Percentiles rank a stretch among this genome's conserved stretches.
phyloP scores from a whole-genome alignment of 2,797 vertebrate species.

The Pristis pectinata region DNA sequence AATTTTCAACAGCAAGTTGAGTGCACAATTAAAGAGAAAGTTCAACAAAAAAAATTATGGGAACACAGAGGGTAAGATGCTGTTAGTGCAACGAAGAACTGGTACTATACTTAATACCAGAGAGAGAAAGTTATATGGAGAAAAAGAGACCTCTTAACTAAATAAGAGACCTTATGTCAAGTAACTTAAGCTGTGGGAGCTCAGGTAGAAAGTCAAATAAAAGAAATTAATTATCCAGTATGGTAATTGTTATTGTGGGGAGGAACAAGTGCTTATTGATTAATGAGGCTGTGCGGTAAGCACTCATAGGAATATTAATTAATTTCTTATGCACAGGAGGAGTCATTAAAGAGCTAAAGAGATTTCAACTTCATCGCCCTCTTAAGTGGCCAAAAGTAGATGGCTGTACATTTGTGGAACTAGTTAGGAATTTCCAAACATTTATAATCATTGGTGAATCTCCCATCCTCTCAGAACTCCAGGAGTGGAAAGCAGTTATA shows the following conservation, averaged over 20 bases:
- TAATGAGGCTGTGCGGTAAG: conserved; percentile 72
- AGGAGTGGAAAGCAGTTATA: conserved; percentile 39
- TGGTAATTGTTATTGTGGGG: conserved; percentile 59
- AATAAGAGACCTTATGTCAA: conserved; percentile 61
- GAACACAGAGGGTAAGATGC: background rate
- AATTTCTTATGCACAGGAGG: conserved; percentile 62
- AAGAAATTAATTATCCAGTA: conserved; percentile 70
- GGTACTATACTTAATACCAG: background rate
- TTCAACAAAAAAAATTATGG: background rate
- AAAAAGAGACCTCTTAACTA: conserved; percentile 38
- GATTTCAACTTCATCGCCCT: conserved; percentile 67
- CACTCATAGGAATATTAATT: conserved; percentile 76
- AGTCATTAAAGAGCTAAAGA: conserved; percentile 77
- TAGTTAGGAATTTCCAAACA: conserved; percentile 43
- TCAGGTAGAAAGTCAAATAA: conserved; percentile 60
- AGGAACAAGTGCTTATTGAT: conserved; percentile 72
- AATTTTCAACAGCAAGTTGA: background rate
- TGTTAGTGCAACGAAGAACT: background rate
- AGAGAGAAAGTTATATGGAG: background rate
- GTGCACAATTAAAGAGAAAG: background rate
- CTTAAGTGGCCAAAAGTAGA: conserved; percentile 29
- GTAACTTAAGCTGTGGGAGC: conserved; percentile 65
- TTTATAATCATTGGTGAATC: conserved; percentile 48
- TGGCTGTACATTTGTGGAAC: background rate
- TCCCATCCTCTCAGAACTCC: conserved; percentile 46